Evolutionary conservation across 2,113 vertebrate genomes (phyloP).

Genomic region (Stigmatopora argus): DNA sequence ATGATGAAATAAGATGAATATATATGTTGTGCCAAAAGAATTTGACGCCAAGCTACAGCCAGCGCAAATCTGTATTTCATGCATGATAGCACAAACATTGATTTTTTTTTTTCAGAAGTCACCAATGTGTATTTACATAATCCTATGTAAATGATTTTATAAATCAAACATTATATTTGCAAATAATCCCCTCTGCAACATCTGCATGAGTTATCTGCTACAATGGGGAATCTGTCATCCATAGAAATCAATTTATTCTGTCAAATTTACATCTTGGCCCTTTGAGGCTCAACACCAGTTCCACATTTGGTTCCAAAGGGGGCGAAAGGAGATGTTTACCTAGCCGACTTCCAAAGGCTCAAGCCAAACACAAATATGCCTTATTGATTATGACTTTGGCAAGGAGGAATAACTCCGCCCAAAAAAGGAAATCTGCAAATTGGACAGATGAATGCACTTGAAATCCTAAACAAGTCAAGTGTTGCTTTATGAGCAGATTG

Average conservation of each 20-base stretch:
- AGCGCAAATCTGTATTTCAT: slow-evolving; percentile 41
- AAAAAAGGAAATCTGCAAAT: neutral
- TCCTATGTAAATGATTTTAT: slow-evolving; percentile 65
- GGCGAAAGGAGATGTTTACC: slow-evolving; percentile 32
- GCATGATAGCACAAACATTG: slow-evolving; percentile 45
- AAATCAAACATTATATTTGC: slow-evolving; percentile 65
- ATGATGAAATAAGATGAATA: slow-evolving; percentile 36
- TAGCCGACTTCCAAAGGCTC: slow-evolving; percentile 32
- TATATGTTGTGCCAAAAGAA: slow-evolving; percentile 27
- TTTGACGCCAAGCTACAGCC: slow-evolving; percentile 20
- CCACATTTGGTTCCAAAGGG: slow-evolving; percentile 30
- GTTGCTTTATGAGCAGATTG: too few species aligned
- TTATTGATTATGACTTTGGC: neutral
- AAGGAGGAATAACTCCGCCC: neutral
- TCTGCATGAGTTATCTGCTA: slow-evolving; percentile 50
- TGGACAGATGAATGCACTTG: too few species aligned
- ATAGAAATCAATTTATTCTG: slow-evolving; percentile 64
- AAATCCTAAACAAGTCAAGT: too few species aligned
- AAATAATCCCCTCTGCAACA: slow-evolving; percentile 32
- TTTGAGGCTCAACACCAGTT: slow-evolving; percentile 38
- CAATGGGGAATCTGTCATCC: slow-evolving; percentile 54
- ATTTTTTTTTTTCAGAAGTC: slow-evolving; percentile 20
- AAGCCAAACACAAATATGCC: slow-evolving; percentile 14
- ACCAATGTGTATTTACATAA: slow-evolving; percentile 61
- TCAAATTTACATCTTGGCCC: slow-evolving; percentile 52